A percentile compares a stretch with the other conserved stretches of the same genome.
Conservation (phyloP, 2,888 invertebrate species). For the Eugnorisma glareosa region DNA sequence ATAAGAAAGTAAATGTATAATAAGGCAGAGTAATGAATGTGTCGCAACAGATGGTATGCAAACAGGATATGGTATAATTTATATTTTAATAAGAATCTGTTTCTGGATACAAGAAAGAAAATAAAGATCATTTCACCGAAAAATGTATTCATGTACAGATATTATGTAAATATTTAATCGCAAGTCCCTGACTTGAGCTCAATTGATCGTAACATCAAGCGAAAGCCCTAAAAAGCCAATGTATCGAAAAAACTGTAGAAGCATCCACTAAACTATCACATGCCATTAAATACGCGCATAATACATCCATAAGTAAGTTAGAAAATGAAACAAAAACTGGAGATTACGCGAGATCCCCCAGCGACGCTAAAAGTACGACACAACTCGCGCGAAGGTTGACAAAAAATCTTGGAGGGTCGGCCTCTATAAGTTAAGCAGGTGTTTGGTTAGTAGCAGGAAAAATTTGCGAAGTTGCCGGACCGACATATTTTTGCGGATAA, state of each 20-base stretch:
- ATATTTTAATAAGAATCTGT: constrained; percentile 1
- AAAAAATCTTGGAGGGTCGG: constrained; percentile 60
- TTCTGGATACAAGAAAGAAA: neutral
- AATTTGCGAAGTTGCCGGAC: constrained; percentile 55
- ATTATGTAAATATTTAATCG: constrained; percentile 25
- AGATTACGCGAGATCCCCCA: constrained; percentile 60
- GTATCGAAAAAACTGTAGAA: constrained; percentile 46
- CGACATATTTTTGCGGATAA: constrained; percentile 63
- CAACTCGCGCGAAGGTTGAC: constrained; percentile 38
- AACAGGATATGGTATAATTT: neutral
- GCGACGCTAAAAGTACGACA: constrained; percentile 45
- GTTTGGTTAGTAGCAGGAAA: constrained; percentile 62
- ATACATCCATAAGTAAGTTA: constrained; percentile 50
- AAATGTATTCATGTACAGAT: neutral
- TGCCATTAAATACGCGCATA: constrained; percentile 55
- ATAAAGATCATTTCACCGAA: constrained; percentile 1
- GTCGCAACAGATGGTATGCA: constrained; percentile 15
- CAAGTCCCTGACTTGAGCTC: constrained; percentile 27
- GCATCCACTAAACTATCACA: constrained; percentile 57
- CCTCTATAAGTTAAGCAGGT: constrained; percentile 63
- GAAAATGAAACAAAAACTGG: constrained; percentile 61
- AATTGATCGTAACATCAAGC: constrained; percentile 45
- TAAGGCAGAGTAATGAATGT: constrained; percentile 18
- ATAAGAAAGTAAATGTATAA: neutral
- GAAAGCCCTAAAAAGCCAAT: constrained; percentile 50